phyloP scores from a whole-genome alignment of 1,140 invertebrate genomes.

The Trissolcus basalis region DNA sequence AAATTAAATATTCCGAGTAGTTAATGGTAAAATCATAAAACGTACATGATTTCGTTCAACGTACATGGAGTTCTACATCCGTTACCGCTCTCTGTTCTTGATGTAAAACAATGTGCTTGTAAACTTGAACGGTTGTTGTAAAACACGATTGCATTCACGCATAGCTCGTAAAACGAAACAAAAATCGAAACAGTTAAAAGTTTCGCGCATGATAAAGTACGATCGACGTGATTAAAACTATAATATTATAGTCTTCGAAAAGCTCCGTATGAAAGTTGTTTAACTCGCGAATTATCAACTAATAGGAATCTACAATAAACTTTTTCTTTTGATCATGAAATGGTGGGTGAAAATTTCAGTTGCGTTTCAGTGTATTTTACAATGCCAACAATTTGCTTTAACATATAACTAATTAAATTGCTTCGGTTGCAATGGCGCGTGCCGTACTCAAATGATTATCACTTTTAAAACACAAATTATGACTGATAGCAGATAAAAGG shows the following conservation, averaged over 20 bases:
- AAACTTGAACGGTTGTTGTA: not conserved
- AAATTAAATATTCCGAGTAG: no score
- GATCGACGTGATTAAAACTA: conserved; percentile 25
- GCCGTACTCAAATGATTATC: no score
- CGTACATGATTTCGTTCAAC: no score
- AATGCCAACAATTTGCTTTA: no score
- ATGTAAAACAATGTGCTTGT: not conserved
- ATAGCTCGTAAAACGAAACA: conserved; percentile 24
- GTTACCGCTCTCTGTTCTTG: not conserved
- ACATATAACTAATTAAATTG: no score
- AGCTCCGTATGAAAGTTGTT: conserved; percentile 20
- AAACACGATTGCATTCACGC: conserved; percentile 5
- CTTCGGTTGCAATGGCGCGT: no score
- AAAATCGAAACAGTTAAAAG: conserved; percentile 23
- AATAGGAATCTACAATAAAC: conserved; percentile 16
- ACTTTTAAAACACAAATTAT: no score
- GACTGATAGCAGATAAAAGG: no score
- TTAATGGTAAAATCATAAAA: no score
- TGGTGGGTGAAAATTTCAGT: conserved; percentile 1
- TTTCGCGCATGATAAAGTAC: conserved; percentile 21
- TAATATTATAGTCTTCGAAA: conserved; percentile 17
- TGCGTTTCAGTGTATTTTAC: no score
- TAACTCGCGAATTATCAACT: conserved; percentile 32
- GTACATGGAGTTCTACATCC: no score
- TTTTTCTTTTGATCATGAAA: conserved; percentile 33